Percentiles rank a stretch among this genome's conserved stretches.
phyloP scores from a whole-genome alignment of 2,888 invertebrate species.

The Aspidiotus destructor region DNA sequence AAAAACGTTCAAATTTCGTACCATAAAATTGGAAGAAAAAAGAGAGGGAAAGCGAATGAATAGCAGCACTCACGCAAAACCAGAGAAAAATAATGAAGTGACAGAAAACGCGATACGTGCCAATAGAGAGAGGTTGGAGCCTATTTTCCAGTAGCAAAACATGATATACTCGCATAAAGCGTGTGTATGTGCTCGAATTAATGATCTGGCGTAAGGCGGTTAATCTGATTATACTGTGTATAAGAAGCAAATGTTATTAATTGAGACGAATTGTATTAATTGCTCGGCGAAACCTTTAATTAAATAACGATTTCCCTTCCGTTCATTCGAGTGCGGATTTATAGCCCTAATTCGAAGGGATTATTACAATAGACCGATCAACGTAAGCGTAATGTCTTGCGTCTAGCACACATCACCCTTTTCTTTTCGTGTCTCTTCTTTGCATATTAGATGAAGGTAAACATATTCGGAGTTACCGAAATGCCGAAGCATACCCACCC shows the following conservation, averaged over 20 bases:
- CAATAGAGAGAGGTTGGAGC: neutral
- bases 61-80: too few species aligned
- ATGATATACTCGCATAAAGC: neutral
- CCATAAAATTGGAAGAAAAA: too few species aligned
- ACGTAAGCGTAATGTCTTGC: too few species aligned
- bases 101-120: neutral
- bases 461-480: too few species aligned
- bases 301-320: conserved; percentile 20
- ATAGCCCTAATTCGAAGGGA: conserved; percentile 16
- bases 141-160: neutral
- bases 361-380: conserved; percentile 13
- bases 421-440: too few species aligned
- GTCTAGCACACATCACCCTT: too few species aligned
- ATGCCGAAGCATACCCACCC: too few species aligned
- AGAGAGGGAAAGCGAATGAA: too few species aligned
- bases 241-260: conserved; percentile 13
- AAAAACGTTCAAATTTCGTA: too few species aligned
- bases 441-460: too few species aligned
- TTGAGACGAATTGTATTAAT: conserved; percentile 29
- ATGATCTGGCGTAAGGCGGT: neutral
- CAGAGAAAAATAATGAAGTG: neutral
- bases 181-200: neutral
- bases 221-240: conserved; percentile 11
- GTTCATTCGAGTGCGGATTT: conserved; percentile 24
- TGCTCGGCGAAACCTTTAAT: conserved; percentile 25